These are phyloP conservation scores for Bombus waltoni DNA, from an alignment of 1,140 invertebrate genomes.

Conservation along the genomic window DNA sequence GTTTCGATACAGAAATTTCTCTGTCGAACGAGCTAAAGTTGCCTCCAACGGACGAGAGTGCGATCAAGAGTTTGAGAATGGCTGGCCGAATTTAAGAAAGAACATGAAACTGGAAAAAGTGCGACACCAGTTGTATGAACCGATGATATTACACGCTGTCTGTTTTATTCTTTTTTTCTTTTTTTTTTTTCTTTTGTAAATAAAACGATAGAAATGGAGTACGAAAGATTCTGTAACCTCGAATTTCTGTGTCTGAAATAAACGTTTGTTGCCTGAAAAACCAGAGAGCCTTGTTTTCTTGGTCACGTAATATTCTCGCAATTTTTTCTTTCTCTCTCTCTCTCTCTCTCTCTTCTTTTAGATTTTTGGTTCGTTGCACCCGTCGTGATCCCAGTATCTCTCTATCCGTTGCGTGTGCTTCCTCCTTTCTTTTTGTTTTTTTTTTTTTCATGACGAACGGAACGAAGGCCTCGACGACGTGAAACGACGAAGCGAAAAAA, in stretches of 20 bases:
- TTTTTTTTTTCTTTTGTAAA: conserved; percentile 33
- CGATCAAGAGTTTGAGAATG: conserved; percentile 71
- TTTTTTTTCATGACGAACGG: conserved; percentile 31
- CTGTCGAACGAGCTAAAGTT: background rate
- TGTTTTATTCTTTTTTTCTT: no score
- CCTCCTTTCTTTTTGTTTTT: background rate
- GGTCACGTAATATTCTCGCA: conserved; percentile 35
- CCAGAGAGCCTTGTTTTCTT: conserved; percentile 59
- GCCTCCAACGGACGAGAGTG: conserved; percentile 8
- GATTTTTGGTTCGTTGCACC: conserved; percentile 37
- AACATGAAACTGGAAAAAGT: background rate
- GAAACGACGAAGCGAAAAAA: conserved; percentile 47
- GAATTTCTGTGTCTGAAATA: conserved; percentile 70
- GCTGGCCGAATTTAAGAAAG: conserved; percentile 53
- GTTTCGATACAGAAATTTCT: conserved; percentile 32
- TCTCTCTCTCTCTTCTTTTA: background rate
- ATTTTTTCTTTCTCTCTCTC: conserved; percentile 41
- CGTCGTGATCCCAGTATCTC: conserved; percentile 2
- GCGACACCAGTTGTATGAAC: conserved; percentile 38
- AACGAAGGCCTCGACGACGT: conserved; percentile 39
- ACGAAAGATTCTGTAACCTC: conserved; percentile 50
- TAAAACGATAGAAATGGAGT: conserved; percentile 20
- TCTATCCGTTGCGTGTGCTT: conserved; percentile 14
- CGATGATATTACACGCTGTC: conserved; percentile 6
- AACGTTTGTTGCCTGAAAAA: conserved; percentile 63